These are phyloP conservation scores for Hucho hucho DNA, from an alignment of 2,113 vertebrate species.

Conservation along the genomic window DNA sequence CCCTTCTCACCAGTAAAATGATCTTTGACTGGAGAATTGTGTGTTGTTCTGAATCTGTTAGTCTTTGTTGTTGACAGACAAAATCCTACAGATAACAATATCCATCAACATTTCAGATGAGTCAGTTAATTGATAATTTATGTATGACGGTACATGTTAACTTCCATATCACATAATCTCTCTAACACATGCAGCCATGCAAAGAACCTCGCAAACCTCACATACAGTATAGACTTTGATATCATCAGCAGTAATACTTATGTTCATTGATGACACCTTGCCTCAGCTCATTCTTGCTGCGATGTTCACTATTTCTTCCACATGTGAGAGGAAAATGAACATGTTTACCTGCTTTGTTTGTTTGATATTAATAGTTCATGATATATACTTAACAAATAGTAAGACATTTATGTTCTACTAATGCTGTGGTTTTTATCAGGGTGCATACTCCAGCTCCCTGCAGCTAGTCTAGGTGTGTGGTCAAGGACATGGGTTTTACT, in stretches of 20 bases:
- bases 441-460: too few relatives aligned
- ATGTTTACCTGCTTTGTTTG: too few relatives aligned
- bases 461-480: too few relatives aligned
- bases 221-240: background rate
- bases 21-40: background rate
- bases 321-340: too few relatives aligned
- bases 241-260: background rate
- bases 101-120: slow-evolving; percentile 27
- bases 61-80: background rate
- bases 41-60: background rate
- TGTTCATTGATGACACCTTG: background rate
- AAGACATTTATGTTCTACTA: too few relatives aligned
- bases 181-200: background rate
- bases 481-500: too few relatives aligned
- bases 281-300: background rate
- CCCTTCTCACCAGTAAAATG: background rate
- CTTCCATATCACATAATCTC: too few relatives aligned
- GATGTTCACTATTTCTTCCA: background rate
- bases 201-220: background rate
- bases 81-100: slow-evolving; percentile 5
- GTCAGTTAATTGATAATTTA: background rate
- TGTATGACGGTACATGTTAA: too few relatives aligned
- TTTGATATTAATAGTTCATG: too few relatives aligned
- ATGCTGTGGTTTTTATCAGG: too few relatives aligned
- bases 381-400: too few relatives aligned